A percentile compares a stretch with the other conserved stretches of the same genome.
phyloP scores from a whole-genome alignment of 1,140 invertebrate species.

The Aricia agestis region DNA sequence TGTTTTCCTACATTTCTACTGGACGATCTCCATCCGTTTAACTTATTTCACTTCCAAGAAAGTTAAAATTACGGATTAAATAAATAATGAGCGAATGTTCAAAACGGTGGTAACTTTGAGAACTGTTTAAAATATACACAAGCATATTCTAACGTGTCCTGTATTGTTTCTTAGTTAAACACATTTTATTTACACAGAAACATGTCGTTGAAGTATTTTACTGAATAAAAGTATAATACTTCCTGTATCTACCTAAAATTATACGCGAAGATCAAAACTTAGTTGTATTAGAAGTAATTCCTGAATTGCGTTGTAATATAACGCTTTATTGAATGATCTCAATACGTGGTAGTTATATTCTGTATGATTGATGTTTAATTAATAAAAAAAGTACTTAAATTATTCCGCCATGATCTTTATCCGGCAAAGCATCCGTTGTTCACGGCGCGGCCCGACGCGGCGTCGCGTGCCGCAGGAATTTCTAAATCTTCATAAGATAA shows the following conservation, averaged over 20 bases:
- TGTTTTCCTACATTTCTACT: constrained; percentile 51
- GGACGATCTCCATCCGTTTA: constrained; percentile 36
- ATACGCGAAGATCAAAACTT: no score
- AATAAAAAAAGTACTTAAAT: constrained; percentile 24
- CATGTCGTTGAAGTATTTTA: no score
- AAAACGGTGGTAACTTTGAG: neutral
- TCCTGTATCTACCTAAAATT: no score
- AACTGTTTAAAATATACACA: no score
- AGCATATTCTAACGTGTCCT: no score
- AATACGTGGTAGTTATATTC: neutral
- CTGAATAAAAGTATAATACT: no score
- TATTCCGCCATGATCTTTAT: constrained; percentile 30
- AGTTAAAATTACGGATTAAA: constrained; percentile 21
- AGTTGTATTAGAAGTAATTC: no score
- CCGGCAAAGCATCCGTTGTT: constrained; percentile 40
- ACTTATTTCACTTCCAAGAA: constrained; percentile 49
- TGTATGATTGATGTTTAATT: constrained; percentile 12
- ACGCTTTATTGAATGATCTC: no score
- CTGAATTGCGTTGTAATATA: no score
- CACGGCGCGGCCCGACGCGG: constrained; percentile 22
- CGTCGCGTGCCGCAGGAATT: constrained; percentile 67
- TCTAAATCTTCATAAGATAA: constrained; percentile 76
- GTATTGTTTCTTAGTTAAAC: no score
- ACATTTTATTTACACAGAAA: no score
- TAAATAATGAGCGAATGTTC: neutral